Evolutionary conservation across 2,797 vertebrate genomes (phyloP).

Genomic region (Gymnothorax reevesii): DNA sequence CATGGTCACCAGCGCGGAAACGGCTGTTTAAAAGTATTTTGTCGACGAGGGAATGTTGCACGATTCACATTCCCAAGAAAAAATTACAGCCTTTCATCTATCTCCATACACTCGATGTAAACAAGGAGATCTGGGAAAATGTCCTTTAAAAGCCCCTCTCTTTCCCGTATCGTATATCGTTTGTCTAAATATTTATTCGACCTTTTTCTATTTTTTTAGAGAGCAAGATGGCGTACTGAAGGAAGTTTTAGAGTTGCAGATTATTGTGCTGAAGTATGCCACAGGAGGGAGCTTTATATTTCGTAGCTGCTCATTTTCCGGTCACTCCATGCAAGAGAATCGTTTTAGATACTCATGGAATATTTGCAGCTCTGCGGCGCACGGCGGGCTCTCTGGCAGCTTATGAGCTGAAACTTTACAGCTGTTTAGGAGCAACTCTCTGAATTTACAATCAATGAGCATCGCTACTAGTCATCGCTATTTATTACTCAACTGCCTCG

Average conservation of each 20-base stretch:
- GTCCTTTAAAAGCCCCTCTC: neutral
- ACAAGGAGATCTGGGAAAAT: neutral
- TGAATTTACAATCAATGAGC: neutral
- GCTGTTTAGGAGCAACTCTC: too few species aligned
- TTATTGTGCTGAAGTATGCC: neutral
- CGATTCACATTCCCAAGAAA: neutral
- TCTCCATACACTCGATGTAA: neutral
- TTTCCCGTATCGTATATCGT: neutral
- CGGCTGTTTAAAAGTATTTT: neutral
- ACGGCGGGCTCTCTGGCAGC: too few species aligned
- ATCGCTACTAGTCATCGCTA: neutral
- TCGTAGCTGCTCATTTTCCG: neutral
- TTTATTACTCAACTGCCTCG: neutral
- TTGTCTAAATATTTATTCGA: constrained; percentile 6
- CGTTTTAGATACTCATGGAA: neutral
- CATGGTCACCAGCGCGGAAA: neutral
- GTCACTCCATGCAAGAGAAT: neutral
- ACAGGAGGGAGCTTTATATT: neutral
- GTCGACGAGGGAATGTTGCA: neutral
- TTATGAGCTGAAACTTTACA: neutral
- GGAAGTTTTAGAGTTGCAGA: neutral
- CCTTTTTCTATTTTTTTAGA: neutral
- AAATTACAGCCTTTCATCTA: neutral
- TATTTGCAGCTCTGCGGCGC: neutral
- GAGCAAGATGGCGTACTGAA: neutral